Base-by-base conservation (phyloP, 2,888 invertebrate species). In the Criorhina ranunculi region DNA sequence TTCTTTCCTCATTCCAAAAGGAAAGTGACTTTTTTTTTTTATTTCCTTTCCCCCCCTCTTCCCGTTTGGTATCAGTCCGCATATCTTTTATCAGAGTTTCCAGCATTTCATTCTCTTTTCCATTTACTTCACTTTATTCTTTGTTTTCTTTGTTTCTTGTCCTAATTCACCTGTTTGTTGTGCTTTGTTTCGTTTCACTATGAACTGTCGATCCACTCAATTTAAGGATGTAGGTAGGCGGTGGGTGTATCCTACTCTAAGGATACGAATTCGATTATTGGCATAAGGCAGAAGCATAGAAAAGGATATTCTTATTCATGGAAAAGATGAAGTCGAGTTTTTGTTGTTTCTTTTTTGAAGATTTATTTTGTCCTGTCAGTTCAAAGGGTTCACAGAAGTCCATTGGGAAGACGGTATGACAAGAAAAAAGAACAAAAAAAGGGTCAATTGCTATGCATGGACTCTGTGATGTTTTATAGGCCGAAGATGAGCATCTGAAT, bases 231-330 rank as follows among this genome's bases (percentile, higher is more conserved):
- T 4, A n/a, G 19, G 40, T 4, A n/a, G 19, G 12, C 51, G 9
- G 51, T 17, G 17, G 3, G 51, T 6, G 15, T 24, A 3, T 24
- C 24, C 24, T n/a, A n/a, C 44, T 24, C 8, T 19, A 59, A 40
- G 64, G 49, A 64, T 49, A 66, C 19, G 29, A 42, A 53, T 66
- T 66, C 57, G 55, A 69, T 69, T 46, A 69, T 57, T 57, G 55
- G 24, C 29, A 51, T 17, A 24, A 4, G 55, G 15, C 29, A 51
- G 31, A n/a, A 37, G 9, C 55, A 44, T 7, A 8, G 15, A 42
- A 55, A 55, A 12, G 17, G 29, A 24, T 11, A 9, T 29, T 29
- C 17, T 51, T 12, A 29, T 66, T 66, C 55, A 57, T 55, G 33
- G 19, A 69, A 33, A 70, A 59, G 15, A 40, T 40, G 42, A 46